Evolutionary conservation across 2,888 invertebrate genomes (phyloP).

Genomic region (Drosophila macrospina): DNA sequence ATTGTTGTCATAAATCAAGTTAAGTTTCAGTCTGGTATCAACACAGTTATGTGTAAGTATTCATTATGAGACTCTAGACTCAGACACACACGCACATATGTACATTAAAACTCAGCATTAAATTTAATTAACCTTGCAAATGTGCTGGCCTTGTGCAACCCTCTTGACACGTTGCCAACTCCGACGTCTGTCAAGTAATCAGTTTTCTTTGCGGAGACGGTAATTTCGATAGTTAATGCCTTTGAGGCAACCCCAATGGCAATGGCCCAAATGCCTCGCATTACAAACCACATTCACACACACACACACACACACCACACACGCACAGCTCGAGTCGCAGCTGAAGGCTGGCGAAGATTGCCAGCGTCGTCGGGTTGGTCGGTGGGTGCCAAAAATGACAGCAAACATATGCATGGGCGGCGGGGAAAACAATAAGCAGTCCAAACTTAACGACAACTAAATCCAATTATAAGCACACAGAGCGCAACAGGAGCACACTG

Average conservation of each 20-base stretch:
- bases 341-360: slow-evolving; percentile 43
- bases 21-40: slow-evolving; percentile 8
- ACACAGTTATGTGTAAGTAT: slow-evolving; percentile 32
- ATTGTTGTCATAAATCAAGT: slow-evolving; percentile 47
- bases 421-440: slow-evolving; percentile 64
- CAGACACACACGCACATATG: slow-evolving; percentile 13
- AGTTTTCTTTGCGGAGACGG: slow-evolving; percentile 47
- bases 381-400: slow-evolving; percentile 62
- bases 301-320: slow-evolving; percentile 28
- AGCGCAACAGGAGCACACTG: slow-evolving; percentile 61
- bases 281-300: slow-evolving; percentile 47
- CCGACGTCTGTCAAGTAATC: slow-evolving; percentile 48
- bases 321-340: slow-evolving; percentile 6
- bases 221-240: slow-evolving; percentile 31
- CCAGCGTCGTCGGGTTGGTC: slow-evolving; percentile 23
- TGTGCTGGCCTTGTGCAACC: slow-evolving; percentile 29
- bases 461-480: slow-evolving; percentile 71
- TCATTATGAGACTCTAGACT: slow-evolving; percentile 49
- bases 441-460: slow-evolving; percentile 76
- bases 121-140: slow-evolving; percentile 64
- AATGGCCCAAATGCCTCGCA: slow-evolving; percentile 28
- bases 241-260: slow-evolving; percentile 35
- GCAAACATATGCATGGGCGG: slow-evolving; percentile 67
- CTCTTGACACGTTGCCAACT: slow-evolving; percentile 32
- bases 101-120: slow-evolving; percentile 51